Evolutionary conservation across 2,888 invertebrate species (phyloP), one percentile per base, ranked within the genome.

Genomic region (Himalopsyche anomala): DNA sequence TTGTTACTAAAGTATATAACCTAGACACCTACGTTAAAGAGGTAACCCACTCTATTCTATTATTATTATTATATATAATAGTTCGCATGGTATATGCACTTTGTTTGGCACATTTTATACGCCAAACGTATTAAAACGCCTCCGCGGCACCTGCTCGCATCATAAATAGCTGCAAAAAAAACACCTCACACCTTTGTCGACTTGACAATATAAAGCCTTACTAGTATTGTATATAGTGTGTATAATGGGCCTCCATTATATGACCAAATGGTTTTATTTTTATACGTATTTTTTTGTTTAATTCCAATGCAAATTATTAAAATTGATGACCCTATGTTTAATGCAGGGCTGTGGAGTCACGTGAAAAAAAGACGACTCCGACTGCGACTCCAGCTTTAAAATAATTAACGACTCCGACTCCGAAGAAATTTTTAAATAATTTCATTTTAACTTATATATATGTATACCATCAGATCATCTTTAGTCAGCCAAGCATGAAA

Each of bases 61-160:
- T 28, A 62, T 62, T 62, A 28, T 28, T 28, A 28, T 28, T 28
- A 28, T 28, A 28, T 28, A 28, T 28, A 0, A 62, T 62, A 62
- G 19, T 62, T 62, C 28, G 62, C 15, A 28, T 5, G n/a, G 62
- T 62, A 28, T 28, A 19, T 62, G 62, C 62, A 62, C 62, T 62
- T 8, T 19, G 51, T 51, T 51, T 4, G 62, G 62, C 28, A n/a
- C 62, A 62, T 62, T 62, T 62, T 62, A 62, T 62, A 62, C 62
- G 62, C 62, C 62, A 8, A 62, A n/a, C 80, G 80, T 80, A 80
- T 80, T 80, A 80, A 80, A 80, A 80, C 80, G 42, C 80, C 40
- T 40, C 42, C n/a, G 36, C 19, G 9, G n/a, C 80, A 80, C 80
- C 80, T 80, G 80, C 12, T 19, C 80, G 80, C 80, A 40, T 80